phyloP scores from a whole-genome alignment of 2,797 vertebrate species.

The Phrynocephalus guinanensis region DNA sequence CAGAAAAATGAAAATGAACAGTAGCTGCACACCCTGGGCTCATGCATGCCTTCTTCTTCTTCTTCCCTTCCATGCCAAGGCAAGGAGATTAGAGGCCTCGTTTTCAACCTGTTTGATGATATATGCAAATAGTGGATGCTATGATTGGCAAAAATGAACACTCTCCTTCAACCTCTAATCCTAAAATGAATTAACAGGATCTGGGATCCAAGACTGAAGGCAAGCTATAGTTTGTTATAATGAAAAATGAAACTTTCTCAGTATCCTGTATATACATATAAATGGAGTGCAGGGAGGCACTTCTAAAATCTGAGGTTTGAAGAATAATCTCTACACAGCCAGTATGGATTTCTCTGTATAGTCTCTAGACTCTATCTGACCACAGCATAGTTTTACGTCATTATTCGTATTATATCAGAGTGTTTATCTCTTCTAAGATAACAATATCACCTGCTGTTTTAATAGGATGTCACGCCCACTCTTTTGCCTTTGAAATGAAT shows the following conservation, averaged over 20 bases:
- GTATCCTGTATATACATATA: background rate
- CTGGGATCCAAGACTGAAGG: background rate
- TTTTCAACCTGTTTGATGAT: background rate
- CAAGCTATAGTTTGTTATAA: background rate
- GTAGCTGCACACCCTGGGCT: background rate
- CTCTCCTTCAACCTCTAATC: background rate
- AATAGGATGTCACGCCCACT: too few species aligned
- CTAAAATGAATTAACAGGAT: background rate
- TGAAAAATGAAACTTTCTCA: background rate
- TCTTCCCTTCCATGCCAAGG: background rate
- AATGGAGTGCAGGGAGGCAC: background rate
- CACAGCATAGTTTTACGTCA: background rate
- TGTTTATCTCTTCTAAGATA: too few species aligned
- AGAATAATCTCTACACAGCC: background rate
- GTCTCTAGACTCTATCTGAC: too few species aligned
- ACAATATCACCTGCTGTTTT: too few species aligned
- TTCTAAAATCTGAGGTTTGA: too few species aligned
- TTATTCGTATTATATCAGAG: too few species aligned
- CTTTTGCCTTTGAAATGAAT: too few species aligned
- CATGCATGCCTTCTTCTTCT: background rate
- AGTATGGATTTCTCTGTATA: too few species aligned
- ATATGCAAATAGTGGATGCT: background rate
- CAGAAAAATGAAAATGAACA: background rate
- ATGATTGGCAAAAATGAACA: background rate
- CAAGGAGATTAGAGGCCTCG: background rate